A percentile compares a stretch with the other conserved stretches of the same genome.
These are phyloP conservation scores for Caenorhabditis sp. DNA, from an alignment of 2,888 invertebrate genomes.

Conservation along the genomic window DNA sequence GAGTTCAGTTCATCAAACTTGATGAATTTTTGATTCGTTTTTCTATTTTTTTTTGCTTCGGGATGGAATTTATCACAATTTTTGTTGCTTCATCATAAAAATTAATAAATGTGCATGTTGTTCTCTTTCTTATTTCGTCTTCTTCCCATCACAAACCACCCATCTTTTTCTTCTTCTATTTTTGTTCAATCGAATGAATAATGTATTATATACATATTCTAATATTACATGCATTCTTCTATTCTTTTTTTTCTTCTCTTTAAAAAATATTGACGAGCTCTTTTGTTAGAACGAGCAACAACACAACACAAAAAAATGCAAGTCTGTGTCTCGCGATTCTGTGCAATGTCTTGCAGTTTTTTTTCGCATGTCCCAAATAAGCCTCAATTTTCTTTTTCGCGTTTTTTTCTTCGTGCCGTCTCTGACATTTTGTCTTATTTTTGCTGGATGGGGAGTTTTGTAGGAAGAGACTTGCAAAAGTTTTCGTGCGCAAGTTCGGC, in stretches of 20 bases:
- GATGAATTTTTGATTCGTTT: background rate
- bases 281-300: constrained; percentile 1
- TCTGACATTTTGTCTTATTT: constrained; percentile 1
- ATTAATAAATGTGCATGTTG: background rate
- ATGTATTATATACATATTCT: background rate
- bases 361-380: constrained; percentile 15
- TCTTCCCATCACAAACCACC: background rate
- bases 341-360: background rate
- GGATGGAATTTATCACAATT: background rate
- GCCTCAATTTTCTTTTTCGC: constrained; percentile 34
- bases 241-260: background rate
- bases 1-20: background rate
- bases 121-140: background rate
- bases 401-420: constrained; percentile 3
- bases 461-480: background rate
- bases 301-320: background rate
- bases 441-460: background rate
- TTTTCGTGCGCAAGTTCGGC: background rate
- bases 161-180: background rate
- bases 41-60: background rate
- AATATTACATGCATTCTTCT: constrained; percentile 1
- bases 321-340: background rate
- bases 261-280: background rate
- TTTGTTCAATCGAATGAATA: background rate
- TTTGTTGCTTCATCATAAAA: background rate